phyloP scores from a whole-genome alignment of 2,888 invertebrate genomes.

The Ophion obscuratus region DNA sequence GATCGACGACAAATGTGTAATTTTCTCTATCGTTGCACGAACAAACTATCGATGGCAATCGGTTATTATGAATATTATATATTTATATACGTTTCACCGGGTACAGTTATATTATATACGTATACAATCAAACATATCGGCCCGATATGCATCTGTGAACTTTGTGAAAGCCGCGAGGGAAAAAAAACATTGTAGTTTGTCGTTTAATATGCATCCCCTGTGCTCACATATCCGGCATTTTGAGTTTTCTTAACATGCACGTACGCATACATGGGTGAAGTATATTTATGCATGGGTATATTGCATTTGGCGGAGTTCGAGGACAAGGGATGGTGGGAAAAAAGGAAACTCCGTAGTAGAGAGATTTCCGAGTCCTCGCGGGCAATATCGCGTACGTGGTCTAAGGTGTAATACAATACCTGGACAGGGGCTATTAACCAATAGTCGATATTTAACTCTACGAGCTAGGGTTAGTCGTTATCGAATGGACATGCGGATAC shows the following conservation, averaged over 20 bases:
- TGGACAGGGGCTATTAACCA: too few species aligned
- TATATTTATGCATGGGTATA: neutral
- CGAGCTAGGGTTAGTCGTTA: too few species aligned
- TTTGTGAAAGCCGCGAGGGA: constrained; percentile 26
- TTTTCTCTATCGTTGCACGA: constrained; percentile 25
- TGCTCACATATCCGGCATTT: constrained; percentile 3
- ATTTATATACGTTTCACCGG: neutral
- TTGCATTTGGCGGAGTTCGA: neutral
- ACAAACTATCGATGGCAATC: constrained; percentile 1
- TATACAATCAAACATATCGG: constrained; percentile 14
- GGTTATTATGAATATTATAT: neutral
- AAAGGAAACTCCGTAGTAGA: neutral
- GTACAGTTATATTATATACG: neutral
- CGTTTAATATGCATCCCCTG: constrained; percentile 34
- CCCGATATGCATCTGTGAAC: constrained; percentile 50
- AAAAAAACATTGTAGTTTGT: constrained; percentile 7
- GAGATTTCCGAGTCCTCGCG: neutral
- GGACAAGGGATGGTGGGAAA: neutral
- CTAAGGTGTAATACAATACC: neutral
- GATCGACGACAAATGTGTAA: neutral
- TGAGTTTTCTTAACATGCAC: constrained; percentile 1
- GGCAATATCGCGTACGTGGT: neutral
- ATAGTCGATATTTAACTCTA: too few species aligned
- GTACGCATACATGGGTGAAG: neutral
- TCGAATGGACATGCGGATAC: too few species aligned